Conservation (phyloP, 1,140 invertebrate species). For the Centruroides sculpturatus region DNA sequence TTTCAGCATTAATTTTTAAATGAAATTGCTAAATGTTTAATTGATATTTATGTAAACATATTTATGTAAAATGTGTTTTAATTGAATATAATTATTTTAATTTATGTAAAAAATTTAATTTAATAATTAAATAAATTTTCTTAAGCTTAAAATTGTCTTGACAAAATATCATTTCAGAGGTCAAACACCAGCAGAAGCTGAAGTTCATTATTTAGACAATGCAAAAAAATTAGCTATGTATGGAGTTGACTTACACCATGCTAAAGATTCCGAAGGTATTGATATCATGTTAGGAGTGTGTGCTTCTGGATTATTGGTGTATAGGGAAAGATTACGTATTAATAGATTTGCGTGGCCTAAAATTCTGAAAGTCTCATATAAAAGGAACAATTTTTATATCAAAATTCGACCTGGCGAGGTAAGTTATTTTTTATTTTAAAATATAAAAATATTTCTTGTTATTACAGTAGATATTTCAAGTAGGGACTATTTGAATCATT, state of each 20-base stretch:
- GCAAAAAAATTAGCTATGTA: conserved; percentile 97
- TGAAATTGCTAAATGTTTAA: too few relatives aligned
- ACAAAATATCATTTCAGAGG: conserved; percentile 43
- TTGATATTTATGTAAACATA: too few relatives aligned
- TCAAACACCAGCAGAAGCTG: conserved; percentile 88
- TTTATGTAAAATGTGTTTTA: too few relatives aligned
- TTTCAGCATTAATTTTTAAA: too few relatives aligned
- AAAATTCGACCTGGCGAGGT: conserved; percentile 88
- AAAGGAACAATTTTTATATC: conserved; percentile 95
- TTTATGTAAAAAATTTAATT: too few relatives aligned
- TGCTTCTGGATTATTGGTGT: conserved; percentile 86
- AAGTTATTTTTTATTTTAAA: neutral
- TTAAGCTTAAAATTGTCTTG: neutral
- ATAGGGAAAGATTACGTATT: conserved; percentile 84
- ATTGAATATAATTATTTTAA: too few relatives aligned
- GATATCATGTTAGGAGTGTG: conserved; percentile 95
- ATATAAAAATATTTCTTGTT: neutral
- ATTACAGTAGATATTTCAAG: neutral
- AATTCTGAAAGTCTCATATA: conserved; percentile 98
- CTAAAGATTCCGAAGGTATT: conserved; percentile 91
- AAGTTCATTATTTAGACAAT: conserved; percentile 91
- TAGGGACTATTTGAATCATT: too few relatives aligned
- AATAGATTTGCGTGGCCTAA: conserved; percentile 99
- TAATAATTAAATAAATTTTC: neutral
- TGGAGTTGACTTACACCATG: conserved; percentile 87